Conservation (phyloP, 2,888 invertebrate species). For the Drosophila austrosaltans region DNA sequence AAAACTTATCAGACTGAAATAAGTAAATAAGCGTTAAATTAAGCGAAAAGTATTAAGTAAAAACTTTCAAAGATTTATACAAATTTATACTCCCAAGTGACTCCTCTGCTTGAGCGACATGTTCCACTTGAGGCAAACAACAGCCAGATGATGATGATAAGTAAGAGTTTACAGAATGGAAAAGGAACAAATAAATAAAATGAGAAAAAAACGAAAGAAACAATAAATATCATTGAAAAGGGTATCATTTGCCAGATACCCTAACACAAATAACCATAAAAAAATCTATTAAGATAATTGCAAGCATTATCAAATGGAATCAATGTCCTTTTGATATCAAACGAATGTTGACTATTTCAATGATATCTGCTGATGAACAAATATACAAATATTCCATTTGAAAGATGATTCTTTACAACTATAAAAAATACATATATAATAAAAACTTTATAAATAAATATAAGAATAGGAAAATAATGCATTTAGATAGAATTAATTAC, state of each 20-base stretch:
- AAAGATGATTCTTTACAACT: too few species aligned
- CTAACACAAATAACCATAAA: neutral
- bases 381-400: too few species aligned
- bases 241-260: slow-evolving; percentile 1
- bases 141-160: slow-evolving; percentile 52
- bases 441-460: too few species aligned
- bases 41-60: slow-evolving; percentile 38
- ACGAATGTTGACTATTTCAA: too few species aligned
- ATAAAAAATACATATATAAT: too few species aligned
- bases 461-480: too few species aligned
- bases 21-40: slow-evolving; percentile 61
- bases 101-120: slow-evolving; percentile 23
- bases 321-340: too few species aligned
- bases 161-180: slow-evolving; percentile 19
- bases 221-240: neutral
- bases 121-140: slow-evolving; percentile 47
- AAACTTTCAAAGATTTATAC: slow-evolving; percentile 41
- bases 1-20: slow-evolving; percentile 28
- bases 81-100: slow-evolving; percentile 5
- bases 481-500: too few species aligned
- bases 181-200: slow-evolving; percentile 36
- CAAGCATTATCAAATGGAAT: too few species aligned
- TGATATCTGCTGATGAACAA: too few species aligned
- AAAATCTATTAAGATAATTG: too few species aligned
- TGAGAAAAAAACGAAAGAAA: slow-evolving; percentile 25